These are phyloP conservation scores for Emydoidea blandingii DNA, from an alignment of 2,797 vertebrate species.

Conservation along the genomic window DNA sequence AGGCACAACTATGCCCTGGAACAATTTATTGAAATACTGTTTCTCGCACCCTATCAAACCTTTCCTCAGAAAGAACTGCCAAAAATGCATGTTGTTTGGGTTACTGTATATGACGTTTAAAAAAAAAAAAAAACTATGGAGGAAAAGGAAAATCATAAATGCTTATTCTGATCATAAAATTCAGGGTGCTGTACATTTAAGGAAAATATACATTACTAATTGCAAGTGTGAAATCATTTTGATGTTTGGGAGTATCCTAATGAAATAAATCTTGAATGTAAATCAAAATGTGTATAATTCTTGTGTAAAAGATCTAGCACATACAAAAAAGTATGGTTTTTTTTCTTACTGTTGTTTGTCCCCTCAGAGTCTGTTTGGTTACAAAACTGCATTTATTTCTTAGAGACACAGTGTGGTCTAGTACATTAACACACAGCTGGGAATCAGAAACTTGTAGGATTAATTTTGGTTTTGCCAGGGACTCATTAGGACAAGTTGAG, in stretches of 20 bases:
- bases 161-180: slow-evolving; percentile 15
- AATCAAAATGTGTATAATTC: neutral
- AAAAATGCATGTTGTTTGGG: neutral
- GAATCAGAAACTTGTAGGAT: neutral
- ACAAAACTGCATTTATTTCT: neutral
- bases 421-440: neutral
- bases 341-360: neutral
- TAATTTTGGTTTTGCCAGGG: neutral
- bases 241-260: neutral
- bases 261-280: neutral
- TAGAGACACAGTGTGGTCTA: neutral
- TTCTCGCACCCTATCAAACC: slow-evolving; percentile 9
- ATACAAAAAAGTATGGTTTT: neutral
- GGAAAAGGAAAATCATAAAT: slow-evolving; percentile 36
- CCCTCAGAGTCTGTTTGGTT: neutral
- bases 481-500: neutral
- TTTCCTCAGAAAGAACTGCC: slow-evolving; percentile 52
- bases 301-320: neutral
- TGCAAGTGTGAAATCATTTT: slow-evolving; percentile 18
- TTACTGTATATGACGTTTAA: neutral
- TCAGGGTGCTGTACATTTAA: neutral
- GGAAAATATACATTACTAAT: slow-evolving; percentile 1
- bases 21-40: slow-evolving; percentile 53
- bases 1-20: slow-evolving; percentile 59
- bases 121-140: neutral